Evolutionary conservation across 2,113 vertebrate species (phyloP).

Genomic region (Meriones unguiculatus): DNA sequence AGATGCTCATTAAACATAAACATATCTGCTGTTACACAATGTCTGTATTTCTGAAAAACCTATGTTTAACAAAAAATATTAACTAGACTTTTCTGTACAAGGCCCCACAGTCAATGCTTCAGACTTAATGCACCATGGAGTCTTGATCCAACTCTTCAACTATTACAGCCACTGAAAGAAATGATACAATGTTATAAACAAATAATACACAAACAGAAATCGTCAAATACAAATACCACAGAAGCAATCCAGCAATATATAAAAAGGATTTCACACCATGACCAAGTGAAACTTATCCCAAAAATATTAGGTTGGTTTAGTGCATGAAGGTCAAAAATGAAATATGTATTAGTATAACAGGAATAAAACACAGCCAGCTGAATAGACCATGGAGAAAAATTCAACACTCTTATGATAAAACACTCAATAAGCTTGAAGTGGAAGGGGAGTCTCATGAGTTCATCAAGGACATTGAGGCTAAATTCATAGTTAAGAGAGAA

Average conservation of each 20-base stretch:
- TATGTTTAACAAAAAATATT: not conserved
- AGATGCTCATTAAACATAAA: not conserved
- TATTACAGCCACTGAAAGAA: not conserved
- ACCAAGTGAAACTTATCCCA: not conserved
- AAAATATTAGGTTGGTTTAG: slow-evolving; percentile 14
- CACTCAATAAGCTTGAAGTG: not conserved
- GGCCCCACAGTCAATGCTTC: not conserved
- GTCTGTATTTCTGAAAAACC: not conserved
- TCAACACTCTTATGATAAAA: not conserved
- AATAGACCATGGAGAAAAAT: slow-evolving; percentile 6
- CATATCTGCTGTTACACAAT: not conserved
- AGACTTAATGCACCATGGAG: not conserved
- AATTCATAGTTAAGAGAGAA: not conserved
- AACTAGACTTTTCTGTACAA: not conserved
- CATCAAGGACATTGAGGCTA: not conserved
- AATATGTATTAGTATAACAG: not conserved
- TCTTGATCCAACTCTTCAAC: not conserved
- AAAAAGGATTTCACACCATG: not conserved
- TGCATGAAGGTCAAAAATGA: not conserved
- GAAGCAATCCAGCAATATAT: not conserved
- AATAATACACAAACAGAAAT: not conserved
- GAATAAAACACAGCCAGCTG: not conserved
- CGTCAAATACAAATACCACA: not conserved
- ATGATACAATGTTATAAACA: not conserved
- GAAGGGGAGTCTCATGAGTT: not conserved